phyloP scores from a whole-genome alignment of 2,113 vertebrate species.

The Lepisosteus osseus region DNA sequence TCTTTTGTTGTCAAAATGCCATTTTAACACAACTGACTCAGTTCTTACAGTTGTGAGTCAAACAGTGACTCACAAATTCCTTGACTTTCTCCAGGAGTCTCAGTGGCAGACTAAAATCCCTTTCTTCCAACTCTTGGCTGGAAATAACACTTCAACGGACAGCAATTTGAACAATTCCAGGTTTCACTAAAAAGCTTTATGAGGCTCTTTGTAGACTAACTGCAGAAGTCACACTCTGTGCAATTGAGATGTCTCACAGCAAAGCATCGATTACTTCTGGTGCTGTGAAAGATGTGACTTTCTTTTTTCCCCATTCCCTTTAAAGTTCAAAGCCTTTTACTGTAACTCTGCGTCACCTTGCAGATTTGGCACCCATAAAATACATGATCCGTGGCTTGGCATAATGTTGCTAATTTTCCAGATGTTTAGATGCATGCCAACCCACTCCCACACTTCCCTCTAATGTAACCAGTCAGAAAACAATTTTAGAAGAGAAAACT shows the following conservation, averaged over 20 bases:
- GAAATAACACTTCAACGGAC: neutral
- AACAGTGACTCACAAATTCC: slow-evolving; percentile 76
- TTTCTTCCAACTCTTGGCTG: slow-evolving; percentile 17
- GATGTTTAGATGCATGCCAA: slow-evolving; percentile 42
- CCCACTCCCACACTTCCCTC: slow-evolving; percentile 24
- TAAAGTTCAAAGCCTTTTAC: slow-evolving; percentile 58
- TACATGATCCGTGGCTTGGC: slow-evolving; percentile 39
- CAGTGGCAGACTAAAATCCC: slow-evolving; percentile 40
- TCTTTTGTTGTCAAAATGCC: slow-evolving; percentile 37
- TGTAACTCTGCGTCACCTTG: slow-evolving; percentile 56
- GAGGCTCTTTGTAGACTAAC: neutral
- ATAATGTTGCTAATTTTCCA: slow-evolving; percentile 48
- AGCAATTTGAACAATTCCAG: neutral
- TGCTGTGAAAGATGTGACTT: neutral
- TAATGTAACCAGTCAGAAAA: slow-evolving; percentile 42
- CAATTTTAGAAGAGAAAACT: too few relatives aligned
- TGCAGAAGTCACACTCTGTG: neutral
- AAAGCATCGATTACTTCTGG: slow-evolving; percentile 24
- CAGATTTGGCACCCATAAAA: slow-evolving; percentile 39
- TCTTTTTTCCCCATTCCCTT: slow-evolving; percentile 23
- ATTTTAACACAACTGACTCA: slow-evolving; percentile 58
- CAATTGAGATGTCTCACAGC: slow-evolving; percentile 14
- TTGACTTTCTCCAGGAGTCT: slow-evolving; percentile 36
- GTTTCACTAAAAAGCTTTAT: slow-evolving; percentile 8
- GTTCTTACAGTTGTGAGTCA: slow-evolving; percentile 66